Conservation (phyloP, 2,888 invertebrate genomes). For the Tetheella fluctuosa region DNA sequence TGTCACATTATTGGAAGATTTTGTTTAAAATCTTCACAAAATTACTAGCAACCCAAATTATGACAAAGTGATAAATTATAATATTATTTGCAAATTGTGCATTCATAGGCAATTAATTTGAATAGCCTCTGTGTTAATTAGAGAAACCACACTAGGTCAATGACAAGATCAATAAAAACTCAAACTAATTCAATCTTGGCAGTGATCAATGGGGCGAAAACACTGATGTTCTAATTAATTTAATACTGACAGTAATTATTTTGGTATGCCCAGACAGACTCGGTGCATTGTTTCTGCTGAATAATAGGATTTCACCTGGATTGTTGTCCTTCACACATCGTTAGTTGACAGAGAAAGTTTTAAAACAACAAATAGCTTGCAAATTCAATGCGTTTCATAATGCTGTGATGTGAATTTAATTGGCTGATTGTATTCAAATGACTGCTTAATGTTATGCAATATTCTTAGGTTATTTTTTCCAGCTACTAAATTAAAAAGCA, state of each 20-base stretch:
- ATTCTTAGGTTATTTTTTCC: conserved; percentile 24
- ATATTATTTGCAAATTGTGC: neutral
- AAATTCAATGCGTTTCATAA: conserved; percentile 45
- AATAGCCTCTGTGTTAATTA: conserved; percentile 63
- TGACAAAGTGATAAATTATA: neutral
- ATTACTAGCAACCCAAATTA: neutral
- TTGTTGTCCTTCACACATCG: conserved; percentile 44
- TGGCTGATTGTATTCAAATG: conserved; percentile 49
- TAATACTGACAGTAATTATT: conserved; percentile 34
- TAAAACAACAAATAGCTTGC: conserved; percentile 37
- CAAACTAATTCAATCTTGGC: conserved; percentile 52
- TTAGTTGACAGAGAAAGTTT: conserved; percentile 57
- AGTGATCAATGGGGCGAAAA: conserved; percentile 52
- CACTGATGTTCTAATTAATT: conserved; percentile 46
- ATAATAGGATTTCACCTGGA: conserved; percentile 43
- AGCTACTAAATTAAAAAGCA: conserved; percentile 19
- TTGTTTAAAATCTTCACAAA: neutral
- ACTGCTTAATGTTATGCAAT: conserved; percentile 28
- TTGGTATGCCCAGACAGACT: conserved; percentile 27
- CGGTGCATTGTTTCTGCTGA: conserved; percentile 42
- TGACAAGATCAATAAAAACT: conserved; percentile 58
- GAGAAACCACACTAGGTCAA: conserved; percentile 71
- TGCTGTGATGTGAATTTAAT: conserved; percentile 56
- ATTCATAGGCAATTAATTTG: conserved; percentile 20
- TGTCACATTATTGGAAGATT: neutral